These are phyloP conservation scores for Ellobium chinense DNA, from an alignment of 2,888 invertebrate genomes.

Conservation along the genomic window DNA sequence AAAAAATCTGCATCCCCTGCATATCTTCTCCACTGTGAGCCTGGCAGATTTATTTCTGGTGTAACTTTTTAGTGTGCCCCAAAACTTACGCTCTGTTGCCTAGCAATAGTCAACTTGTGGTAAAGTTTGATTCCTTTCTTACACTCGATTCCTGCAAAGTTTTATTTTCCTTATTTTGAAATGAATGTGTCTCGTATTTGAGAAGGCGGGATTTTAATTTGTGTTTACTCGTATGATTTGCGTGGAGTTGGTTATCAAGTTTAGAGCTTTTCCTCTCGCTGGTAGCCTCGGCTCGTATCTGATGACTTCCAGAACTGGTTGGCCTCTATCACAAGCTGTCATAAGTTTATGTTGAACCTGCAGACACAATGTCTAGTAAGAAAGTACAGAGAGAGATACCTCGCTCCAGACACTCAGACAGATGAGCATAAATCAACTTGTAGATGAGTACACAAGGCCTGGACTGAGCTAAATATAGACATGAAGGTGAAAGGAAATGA, in stretches of 20 bases:
- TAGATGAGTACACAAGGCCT: no score
- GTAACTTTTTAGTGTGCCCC: not conserved
- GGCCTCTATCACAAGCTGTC: not conserved
- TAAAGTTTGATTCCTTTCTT: not conserved
- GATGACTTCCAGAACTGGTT: not conserved
- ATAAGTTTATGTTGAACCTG: not conserved
- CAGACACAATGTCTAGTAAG: not conserved
- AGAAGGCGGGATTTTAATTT: not conserved
- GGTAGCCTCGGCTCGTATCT: not conserved
- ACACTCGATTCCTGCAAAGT: not conserved
- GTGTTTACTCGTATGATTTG: constrained; percentile 25
- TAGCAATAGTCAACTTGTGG: not conserved
- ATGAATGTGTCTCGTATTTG: not conserved
- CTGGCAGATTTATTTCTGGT: constrained; percentile 26
- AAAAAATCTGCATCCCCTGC: not conserved
- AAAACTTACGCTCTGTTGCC: no score
- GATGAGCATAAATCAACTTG: no score
- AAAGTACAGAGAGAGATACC: not conserved
- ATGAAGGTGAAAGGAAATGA: no score
- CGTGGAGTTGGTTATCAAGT: not conserved
- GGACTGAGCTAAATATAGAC: no score
- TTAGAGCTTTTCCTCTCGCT: not conserved
- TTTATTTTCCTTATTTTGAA: not conserved
- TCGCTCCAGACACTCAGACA: no score
- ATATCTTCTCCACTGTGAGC: constrained; percentile 7